Evolutionary conservation across 2,888 invertebrate species (phyloP), one percentile per base, ranked within the genome.

Genomic region (Dicyrtoma fusca): DNA sequence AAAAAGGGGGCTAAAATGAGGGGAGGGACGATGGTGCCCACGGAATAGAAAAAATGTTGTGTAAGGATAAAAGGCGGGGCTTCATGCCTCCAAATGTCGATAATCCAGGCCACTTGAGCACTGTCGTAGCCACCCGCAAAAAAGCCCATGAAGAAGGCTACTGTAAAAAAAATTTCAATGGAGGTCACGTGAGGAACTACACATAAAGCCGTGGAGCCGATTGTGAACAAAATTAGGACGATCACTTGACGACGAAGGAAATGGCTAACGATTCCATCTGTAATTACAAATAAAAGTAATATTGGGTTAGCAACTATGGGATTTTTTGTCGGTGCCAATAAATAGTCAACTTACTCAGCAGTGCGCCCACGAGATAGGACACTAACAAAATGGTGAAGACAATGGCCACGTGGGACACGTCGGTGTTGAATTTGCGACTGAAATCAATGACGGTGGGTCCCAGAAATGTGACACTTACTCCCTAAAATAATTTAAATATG

Each of bases 41-140:
- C 17, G 13, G 72, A 69, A 47, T 53, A 76, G 19, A 47, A 55
- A 51, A 76, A 75, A 64, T 77, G 75, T 21, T 75, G 74, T 14
- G 65, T 69, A 49, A 76, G 73, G 19, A 77, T 65, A 21, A 34
- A 77, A 0, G 75, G 76, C 0, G 70, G 74, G 0, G 73, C 59
- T 14, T 72, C 51, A 14, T 34, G 17, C 13, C 73, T 66, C 76
- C 76, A 76, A 17, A 76, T 73, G 61, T 77, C 75, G 47, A 77
- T 75, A 1, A 75, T 68, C 74, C 77, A 74, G 0, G 73, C 75
- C 44, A 77, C 63, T 51, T 74, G 74, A 5, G 74, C 77, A 10
- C 69, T 45, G 53, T 76, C 75, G 53, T 76, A 76, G 13, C 71
- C 65, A 0, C 77, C 77, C 14, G 34, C 34, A 8, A 34, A 34